A percentile compares a stretch with the other conserved stretches of the same genome.
Evolutionary conservation across 2,888 invertebrate species (phyloP).

Genomic region (Julus scandinavius): DNA sequence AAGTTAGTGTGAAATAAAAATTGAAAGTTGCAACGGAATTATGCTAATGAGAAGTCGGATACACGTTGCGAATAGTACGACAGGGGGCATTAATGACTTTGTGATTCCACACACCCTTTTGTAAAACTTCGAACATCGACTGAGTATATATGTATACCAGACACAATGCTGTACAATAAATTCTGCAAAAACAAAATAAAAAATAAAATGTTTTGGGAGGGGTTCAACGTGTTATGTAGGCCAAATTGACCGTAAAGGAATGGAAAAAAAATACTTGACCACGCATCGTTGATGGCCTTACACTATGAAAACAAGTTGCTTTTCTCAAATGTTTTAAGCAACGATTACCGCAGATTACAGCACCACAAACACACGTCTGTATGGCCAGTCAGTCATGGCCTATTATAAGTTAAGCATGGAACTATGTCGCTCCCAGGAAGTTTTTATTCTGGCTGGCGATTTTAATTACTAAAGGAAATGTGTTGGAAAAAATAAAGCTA

Average conservation of each 20-base stretch:
- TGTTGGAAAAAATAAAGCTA: slow-evolving; percentile 1
- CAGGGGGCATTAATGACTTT: not conserved
- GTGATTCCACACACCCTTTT: not conserved
- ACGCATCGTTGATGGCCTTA: slow-evolving; percentile 39
- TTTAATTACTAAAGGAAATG: slow-evolving; percentile 40
- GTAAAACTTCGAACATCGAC: not conserved
- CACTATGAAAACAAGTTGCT: not conserved
- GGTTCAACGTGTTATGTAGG: slow-evolving; percentile 22
- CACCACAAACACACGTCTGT: not conserved
- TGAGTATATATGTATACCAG: not conserved
- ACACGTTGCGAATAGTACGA: slow-evolving; percentile 16
- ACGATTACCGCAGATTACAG: not conserved
- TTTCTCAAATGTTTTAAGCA: not conserved
- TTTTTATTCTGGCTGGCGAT: not conserved
- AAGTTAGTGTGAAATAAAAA: slow-evolving; percentile 27
- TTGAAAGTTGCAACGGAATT: not conserved
- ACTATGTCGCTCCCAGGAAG: slow-evolving; percentile 37
- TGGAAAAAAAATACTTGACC: slow-evolving; percentile 1
- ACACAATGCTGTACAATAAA: slow-evolving; percentile 24
- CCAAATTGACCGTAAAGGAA: slow-evolving; percentile 45
- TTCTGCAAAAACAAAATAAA: not conserved
- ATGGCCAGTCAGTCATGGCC: slow-evolving; percentile 35
- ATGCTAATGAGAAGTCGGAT: not conserved
- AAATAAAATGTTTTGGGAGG: slow-evolving; percentile 9
- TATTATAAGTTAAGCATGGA: not conserved